Conservation (phyloP, 2,113 vertebrate genomes). For the Chelonoidis abingdonii region DNA sequence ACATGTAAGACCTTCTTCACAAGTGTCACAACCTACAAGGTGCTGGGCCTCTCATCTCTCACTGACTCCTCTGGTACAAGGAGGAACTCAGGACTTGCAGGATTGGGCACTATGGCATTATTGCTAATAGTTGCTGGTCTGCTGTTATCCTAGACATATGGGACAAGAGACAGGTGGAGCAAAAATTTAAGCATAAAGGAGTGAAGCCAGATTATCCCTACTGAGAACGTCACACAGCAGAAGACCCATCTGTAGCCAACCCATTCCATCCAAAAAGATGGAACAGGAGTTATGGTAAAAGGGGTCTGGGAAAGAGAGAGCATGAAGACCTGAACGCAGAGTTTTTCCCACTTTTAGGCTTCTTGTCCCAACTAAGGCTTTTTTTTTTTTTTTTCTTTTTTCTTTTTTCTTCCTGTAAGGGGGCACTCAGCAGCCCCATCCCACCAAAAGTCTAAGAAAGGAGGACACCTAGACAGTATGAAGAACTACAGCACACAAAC, state of each 20-base stretch:
- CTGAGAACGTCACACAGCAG: not conserved
- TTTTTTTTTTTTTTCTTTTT: too few relatives aligned
- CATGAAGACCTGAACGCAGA: not conserved
- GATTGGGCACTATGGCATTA: not conserved
- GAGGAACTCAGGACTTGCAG: not conserved
- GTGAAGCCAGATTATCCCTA: not conserved
- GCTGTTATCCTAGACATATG: not conserved
- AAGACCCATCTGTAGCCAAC: not conserved
- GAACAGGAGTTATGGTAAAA: not conserved
- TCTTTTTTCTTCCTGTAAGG: not conserved
- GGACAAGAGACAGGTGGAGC: not conserved
- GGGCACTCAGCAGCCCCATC: not conserved
- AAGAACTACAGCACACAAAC: not conserved
- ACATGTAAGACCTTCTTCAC: not conserved
- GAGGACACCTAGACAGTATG: not conserved
- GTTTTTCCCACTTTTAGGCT: not conserved
- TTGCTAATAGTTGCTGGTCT: not conserved
- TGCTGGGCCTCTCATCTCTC: not conserved
- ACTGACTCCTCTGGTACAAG: not conserved
- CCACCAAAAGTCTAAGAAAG: not conserved
- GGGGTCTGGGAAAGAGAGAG: not conserved
- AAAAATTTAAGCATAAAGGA: not conserved
- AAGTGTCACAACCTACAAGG: not conserved
- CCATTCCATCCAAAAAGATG: not conserved
- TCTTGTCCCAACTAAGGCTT: not conserved